These are phyloP conservation scores for Acinonyx jubatus DNA, from an alignment of 2,113 vertebrate species.

Conservation along the genomic window DNA sequence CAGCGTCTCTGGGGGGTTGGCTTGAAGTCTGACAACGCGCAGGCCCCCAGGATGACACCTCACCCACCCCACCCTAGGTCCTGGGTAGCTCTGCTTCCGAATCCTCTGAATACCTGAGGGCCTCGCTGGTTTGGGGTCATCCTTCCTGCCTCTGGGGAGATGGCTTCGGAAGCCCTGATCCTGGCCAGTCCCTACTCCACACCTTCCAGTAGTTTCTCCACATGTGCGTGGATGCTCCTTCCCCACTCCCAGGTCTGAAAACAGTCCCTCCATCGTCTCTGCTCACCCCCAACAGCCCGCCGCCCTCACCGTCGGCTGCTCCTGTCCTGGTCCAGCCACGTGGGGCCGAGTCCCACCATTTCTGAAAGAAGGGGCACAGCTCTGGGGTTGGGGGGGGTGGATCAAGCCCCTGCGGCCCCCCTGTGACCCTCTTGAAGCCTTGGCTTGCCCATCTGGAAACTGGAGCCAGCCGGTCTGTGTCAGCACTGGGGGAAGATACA, in stretches of 20 bases:
- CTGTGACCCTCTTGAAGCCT: background rate
- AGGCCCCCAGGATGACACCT: background rate
- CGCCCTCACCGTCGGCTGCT: background rate
- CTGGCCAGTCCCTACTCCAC: background rate
- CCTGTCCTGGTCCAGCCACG: background rate
- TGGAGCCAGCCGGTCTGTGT: background rate
- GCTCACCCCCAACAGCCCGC: rapidly evolving
- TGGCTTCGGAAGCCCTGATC: background rate
- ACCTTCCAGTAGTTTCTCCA: background rate
- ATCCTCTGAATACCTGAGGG: background rate
- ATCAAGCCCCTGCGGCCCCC: too few species aligned
- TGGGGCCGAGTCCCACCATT: background rate
- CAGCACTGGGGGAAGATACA: background rate
- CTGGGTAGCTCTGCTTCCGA: background rate
- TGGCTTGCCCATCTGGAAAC: background rate
- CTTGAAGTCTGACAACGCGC: background rate
- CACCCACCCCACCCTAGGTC: background rate
- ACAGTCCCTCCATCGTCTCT: background rate
- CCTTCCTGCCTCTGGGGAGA: background rate
- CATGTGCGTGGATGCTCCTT: rapidly evolving
- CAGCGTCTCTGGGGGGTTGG: background rate
- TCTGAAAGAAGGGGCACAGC: background rate
- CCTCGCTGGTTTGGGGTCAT: background rate
- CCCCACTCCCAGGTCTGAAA: background rate
- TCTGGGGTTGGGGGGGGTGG: background rate